phyloP scores from a whole-genome alignment of 2,888 invertebrate genomes.

The Harpalus rubripes region DNA sequence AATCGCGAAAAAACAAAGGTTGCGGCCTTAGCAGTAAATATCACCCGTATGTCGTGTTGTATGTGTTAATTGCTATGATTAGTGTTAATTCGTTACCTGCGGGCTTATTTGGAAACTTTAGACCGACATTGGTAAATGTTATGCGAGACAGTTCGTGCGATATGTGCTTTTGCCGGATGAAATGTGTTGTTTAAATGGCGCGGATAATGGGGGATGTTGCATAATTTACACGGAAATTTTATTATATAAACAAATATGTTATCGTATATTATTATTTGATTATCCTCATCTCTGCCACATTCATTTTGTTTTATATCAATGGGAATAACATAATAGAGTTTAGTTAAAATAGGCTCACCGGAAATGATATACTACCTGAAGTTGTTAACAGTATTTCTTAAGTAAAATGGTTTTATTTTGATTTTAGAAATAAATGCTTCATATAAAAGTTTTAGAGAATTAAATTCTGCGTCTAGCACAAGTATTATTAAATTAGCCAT shows the following conservation, averaged over 20 bases:
- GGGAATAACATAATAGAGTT: too few relatives aligned
- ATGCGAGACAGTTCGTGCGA: slow-evolving; percentile 9
- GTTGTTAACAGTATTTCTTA: too few relatives aligned
- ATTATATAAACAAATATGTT: neutral
- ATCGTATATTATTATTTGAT: too few relatives aligned
- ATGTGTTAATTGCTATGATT: slow-evolving; percentile 20
- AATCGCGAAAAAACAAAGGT: slow-evolving; percentile 27
- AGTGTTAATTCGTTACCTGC: slow-evolving; percentile 12
- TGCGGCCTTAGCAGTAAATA: slow-evolving; percentile 47
- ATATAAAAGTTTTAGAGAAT: too few relatives aligned
- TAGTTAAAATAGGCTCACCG: too few relatives aligned
- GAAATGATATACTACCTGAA: too few relatives aligned
- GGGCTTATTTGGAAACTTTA: slow-evolving; percentile 23
- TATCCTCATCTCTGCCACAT: too few relatives aligned
- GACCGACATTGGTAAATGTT: slow-evolving; percentile 19
- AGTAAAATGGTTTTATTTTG: too few relatives aligned
- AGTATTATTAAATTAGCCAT: too few relatives aligned
- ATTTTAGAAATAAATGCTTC: too few relatives aligned
- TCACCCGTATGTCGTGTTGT: slow-evolving; percentile 15
- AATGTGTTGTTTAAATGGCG: neutral
- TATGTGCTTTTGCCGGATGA: neutral
- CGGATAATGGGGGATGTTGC: neutral
- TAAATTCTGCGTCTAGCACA: too few relatives aligned
- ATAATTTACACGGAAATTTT: neutral
- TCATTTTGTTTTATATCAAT: too few relatives aligned